Base-by-base conservation (phyloP, 2,797 vertebrate species). In the Parauchenoglanis punctatus region DNA sequence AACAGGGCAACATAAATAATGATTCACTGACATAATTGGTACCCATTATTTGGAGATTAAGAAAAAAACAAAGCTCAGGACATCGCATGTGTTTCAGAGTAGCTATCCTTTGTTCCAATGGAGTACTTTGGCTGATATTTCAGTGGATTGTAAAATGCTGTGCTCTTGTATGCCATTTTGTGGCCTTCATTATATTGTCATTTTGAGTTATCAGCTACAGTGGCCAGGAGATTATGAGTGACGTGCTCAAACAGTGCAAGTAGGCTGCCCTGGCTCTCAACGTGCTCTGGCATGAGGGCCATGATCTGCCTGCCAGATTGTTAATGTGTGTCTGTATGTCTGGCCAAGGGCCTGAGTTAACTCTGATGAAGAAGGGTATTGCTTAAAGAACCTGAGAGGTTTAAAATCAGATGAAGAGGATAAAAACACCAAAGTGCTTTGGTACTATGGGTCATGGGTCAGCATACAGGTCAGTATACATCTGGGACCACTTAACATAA, bases 151-250 rank as follows among this genome's bases (percentile, higher is more conserved):
- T 83, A 85, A 67, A 88, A 82, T 44, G 78, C 83, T 40, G 12
- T 17, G 84, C 93, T 92, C 93, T 91, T 61, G 59, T 65, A 49
- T 31, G 88, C 80, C 86, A 92, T 92, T 93, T 92, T 92, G 85
- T 86, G 85, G 86, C 93, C 94, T 94, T 94, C 93, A 94, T 95
- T 94, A 94, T 92, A 92, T 92, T 95, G 94, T 95, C 93, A 93
- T 95, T 94, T 93, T 93, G 91, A 95, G 94, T 95, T 93, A 94
- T 94, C 93, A 89, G 91, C 92, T 90, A 89, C 89, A 89, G 92
- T 91, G 92, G 92, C 93, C 93, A 94, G 93, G 93, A 93, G 93
- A 91, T 92, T 91, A 93, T 95, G 94, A 95, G 92, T 93, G 94
- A 94, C 93, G 92, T 95, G 94, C 93, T 92, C 92, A 89, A 77